Evolutionary conservation across 2,888 invertebrate genomes (phyloP).

Genomic region (Andrena dorsata): DNA sequence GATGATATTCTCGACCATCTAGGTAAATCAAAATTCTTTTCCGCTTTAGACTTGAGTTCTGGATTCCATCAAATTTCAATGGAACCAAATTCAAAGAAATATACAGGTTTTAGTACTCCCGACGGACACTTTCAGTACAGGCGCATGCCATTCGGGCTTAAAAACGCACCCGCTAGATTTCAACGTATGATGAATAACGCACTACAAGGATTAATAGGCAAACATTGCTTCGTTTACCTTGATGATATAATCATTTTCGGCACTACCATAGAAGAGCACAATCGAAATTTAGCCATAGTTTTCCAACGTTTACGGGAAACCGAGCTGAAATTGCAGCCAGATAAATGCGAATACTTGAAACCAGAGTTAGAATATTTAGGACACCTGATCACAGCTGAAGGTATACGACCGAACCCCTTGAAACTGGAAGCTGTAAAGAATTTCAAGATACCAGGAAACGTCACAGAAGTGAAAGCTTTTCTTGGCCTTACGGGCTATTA

Average conservation of each 20-base stretch:
- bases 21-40: conserved; percentile 5
- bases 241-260: background rate
- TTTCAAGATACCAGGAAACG: background rate
- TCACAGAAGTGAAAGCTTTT: background rate
- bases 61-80: conserved; percentile 32
- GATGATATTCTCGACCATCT: background rate
- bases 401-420: conserved; percentile 1
- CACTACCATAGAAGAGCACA: conserved; percentile 6
- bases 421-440: background rate
- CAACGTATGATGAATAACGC: conserved; percentile 9
- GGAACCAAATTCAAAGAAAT: background rate
- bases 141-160: conserved; percentile 24
- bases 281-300: background rate
- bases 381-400: conserved; percentile 8
- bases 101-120: conserved; percentile 21
- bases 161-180: conserved; percentile 5
- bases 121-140: conserved; percentile 23
- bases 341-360: conserved; percentile 35
- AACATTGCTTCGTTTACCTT: conserved; percentile 2
- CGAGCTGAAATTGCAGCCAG: background rate
- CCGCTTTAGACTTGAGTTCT: conserved; percentile 8
- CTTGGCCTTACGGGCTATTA: conserved; percentile 19
- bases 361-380: conserved; percentile 27
- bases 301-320: no score
- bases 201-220: background rate